Evolutionary conservation across 2,113 vertebrate species (phyloP).

Genomic region (Nestor notabilis): DNA sequence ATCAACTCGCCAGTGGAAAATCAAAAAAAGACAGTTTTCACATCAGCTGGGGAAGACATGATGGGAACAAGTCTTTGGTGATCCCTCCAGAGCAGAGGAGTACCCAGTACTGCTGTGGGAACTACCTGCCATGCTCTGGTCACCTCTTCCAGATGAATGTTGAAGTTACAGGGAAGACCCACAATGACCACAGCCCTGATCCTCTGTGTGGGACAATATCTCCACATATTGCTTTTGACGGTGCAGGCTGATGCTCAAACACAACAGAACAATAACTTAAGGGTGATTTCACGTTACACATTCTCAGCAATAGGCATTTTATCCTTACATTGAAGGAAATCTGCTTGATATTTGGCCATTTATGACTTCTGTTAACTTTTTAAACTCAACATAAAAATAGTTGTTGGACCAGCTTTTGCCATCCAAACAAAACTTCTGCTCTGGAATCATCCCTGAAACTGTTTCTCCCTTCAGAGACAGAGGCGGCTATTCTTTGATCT

Average conservation of each 20-base stretch:
- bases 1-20: not conserved
- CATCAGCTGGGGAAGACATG: not conserved
- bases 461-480: conserved; percentile 13
- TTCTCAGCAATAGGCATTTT: not conserved
- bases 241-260: not conserved
- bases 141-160: not conserved
- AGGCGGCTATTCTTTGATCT: not conserved
- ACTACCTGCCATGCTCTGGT: not conserved
- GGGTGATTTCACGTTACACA: not conserved
- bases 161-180: not conserved
- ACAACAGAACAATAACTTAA: not conserved
- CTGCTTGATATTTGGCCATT: not conserved
- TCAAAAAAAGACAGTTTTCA: not conserved
- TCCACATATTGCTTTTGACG: rapidly evolving
- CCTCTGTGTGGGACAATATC: not conserved
- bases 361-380: not conserved
- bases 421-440: conserved; percentile 7
- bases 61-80: not conserved
- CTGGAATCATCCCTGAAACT: not conserved
- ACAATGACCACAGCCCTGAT: not conserved
- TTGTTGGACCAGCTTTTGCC: conserved; percentile 11
- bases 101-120: not conserved
- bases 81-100: not conserved
- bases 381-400: not conserved
- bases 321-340: not conserved